These are phyloP conservation scores for Drosophila nebulosa DNA, from an alignment of 1,140 invertebrate species.

Conservation along the genomic window DNA sequence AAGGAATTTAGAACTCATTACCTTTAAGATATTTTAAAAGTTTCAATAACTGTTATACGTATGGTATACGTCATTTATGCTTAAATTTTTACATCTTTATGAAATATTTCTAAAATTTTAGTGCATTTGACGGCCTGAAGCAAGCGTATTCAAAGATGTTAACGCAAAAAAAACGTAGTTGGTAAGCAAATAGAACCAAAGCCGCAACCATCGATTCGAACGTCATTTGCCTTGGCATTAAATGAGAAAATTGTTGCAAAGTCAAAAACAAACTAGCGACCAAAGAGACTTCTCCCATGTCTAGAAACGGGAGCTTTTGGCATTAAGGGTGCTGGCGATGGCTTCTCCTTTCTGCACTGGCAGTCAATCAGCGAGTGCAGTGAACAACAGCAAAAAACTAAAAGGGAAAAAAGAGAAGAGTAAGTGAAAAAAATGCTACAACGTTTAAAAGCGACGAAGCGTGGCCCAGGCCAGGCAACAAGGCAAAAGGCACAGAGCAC, in stretches of 20 bases:
- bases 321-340: not conserved
- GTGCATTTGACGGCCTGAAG: too few species aligned
- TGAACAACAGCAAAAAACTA: slow-evolving; percentile 9
- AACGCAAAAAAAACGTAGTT: not conserved
- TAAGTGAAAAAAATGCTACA: slow-evolving; percentile 29
- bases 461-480: not conserved
- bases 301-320: not conserved
- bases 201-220: not conserved
- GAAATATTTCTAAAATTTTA: too few species aligned
- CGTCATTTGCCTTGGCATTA: not conserved
- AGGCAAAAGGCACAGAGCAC: too few species aligned
- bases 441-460: slow-evolving; percentile 8
- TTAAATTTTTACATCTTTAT: too few species aligned
- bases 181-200: not conserved
- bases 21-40: too few species aligned
- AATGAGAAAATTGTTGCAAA: not conserved
- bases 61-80: too few species aligned
- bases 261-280: not conserved
- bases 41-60: not conserved
- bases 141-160: too few species aligned
- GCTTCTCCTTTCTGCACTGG: not conserved
- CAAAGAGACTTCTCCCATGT: not conserved
- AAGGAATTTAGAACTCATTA: too few species aligned
- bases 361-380: slow-evolving; percentile 60
- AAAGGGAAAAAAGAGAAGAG: not conserved